Percentiles rank a stretch among this genome's conserved stretches.
Conservation (phyloP, 2,888 invertebrate species). For the Eucera pruinosa region DNA sequence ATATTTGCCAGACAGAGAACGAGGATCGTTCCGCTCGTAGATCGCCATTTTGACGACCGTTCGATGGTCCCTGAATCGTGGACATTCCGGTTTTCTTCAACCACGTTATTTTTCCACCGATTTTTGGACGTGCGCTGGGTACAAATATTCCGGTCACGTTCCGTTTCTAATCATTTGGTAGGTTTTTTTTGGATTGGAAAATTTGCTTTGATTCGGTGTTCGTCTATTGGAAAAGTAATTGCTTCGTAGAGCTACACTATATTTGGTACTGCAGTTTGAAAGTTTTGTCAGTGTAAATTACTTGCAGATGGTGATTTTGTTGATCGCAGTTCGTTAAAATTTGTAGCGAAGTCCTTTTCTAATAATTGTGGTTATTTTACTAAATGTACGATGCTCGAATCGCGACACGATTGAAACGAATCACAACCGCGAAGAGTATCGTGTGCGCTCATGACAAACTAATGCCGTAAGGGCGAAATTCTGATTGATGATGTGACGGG, state of each 20-base stretch:
- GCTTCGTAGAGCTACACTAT: not conserved
- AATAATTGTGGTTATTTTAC: no score
- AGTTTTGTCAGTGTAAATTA: not conserved
- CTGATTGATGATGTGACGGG: no score
- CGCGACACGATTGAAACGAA: no score
- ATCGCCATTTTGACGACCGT: conserved; percentile 19
- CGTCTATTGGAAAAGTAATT: no score
- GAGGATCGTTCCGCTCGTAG: conserved; percentile 11
- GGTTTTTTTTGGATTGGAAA: not conserved
- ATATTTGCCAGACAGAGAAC: no score
- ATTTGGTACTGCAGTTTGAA: not conserved
- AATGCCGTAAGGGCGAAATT: no score
- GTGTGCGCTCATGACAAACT: no score
- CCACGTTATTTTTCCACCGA: not conserved
- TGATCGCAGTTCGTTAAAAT: no score
- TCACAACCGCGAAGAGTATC: no score
- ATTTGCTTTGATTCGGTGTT: not conserved
- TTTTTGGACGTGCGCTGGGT: not conserved
- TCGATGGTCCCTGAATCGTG: not conserved
- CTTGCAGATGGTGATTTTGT: not conserved
- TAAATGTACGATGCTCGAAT: no score
- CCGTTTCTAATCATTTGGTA: not conserved
- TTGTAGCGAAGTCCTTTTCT: no score
- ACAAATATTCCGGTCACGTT: not conserved
- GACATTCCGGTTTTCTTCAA: not conserved